Conservation (phyloP, 2,888 invertebrate species). For the Limenitis camilla region DNA sequence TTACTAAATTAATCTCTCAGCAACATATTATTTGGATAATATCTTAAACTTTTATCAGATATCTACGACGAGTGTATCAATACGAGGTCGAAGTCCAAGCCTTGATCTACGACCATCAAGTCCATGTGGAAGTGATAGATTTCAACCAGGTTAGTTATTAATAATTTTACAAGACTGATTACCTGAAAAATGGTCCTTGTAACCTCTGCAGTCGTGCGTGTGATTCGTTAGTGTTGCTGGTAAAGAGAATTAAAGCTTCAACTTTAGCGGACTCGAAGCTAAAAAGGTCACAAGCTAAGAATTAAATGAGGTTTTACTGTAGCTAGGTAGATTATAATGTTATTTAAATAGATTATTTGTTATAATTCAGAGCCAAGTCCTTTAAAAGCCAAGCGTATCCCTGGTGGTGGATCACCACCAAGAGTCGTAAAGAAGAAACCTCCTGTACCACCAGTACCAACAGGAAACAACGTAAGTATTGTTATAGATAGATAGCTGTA, state of each 20-base stretch:
- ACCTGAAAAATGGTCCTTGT: too few species aligned
- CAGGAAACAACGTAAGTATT: constrained; percentile 40
- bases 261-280: too few species aligned
- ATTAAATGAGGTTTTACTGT: too few species aligned
- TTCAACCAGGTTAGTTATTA: constrained; percentile 13
- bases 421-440: constrained; percentile 69
- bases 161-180: background rate
- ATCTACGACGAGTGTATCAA: background rate
- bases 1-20: too few species aligned
- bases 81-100: constrained; percentile 25
- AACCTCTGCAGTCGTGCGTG: too few species aligned
- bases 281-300: too few species aligned
- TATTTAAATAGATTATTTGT: too few species aligned
- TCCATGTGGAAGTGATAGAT: constrained; percentile 11
- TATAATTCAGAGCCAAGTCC: constrained; percentile 54
- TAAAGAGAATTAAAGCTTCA: too few species aligned
- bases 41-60: background rate
- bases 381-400: constrained; percentile 47
- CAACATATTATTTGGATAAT: background rate
- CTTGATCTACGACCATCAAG: constrained; percentile 23
- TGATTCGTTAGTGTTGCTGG: too few species aligned
- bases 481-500: too few species aligned
- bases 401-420: constrained; percentile 63
- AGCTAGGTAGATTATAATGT: too few species aligned
- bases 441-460: constrained; percentile 32